Evolutionary conservation across 2,888 invertebrate species (phyloP).

Genomic region (Leptinotarsa rubiginosa): DNA sequence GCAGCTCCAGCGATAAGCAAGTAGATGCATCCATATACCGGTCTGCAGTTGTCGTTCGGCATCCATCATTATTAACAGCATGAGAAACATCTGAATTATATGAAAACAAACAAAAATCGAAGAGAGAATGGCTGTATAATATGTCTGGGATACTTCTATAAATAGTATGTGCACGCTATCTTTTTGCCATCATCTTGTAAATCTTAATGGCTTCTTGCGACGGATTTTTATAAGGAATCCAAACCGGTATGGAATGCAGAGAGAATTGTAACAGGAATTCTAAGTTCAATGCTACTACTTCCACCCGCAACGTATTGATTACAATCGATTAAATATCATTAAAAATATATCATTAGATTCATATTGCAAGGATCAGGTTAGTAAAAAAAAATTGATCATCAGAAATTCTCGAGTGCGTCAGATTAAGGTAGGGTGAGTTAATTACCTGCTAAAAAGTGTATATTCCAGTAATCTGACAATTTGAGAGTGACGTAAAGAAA

Average conservation of each 20-base stretch:
- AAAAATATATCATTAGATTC: too few species aligned
- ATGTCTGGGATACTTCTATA: slow-evolving; percentile 25
- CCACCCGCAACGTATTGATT: not conserved
- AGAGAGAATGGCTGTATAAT: slow-evolving; percentile 15
- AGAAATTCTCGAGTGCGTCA: too few species aligned
- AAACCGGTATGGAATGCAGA: slow-evolving; percentile 24
- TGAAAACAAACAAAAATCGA: slow-evolving; percentile 14
- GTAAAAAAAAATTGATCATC: too few species aligned
- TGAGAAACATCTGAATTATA: slow-evolving; percentile 20
- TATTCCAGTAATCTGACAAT: too few species aligned
- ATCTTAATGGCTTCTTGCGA: slow-evolving; percentile 20
- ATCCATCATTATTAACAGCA: slow-evolving; percentile 16
- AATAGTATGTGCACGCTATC: slow-evolving; percentile 24
- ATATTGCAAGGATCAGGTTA: too few species aligned
- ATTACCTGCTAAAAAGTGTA: too few species aligned
- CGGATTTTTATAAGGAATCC: slow-evolving; percentile 20
- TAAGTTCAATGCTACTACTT: not conserved
- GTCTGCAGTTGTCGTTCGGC: not conserved
- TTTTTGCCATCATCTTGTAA: slow-evolving; percentile 24
- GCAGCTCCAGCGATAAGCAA: not conserved
- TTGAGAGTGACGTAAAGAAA: too few species aligned
- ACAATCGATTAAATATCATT: too few species aligned
- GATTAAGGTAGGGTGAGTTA: too few species aligned
- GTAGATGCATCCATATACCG: not conserved
- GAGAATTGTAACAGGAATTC: slow-evolving; percentile 4